Conservation (phyloP, 2,888 invertebrate species). For the Augochlorella aurata region DNA sequence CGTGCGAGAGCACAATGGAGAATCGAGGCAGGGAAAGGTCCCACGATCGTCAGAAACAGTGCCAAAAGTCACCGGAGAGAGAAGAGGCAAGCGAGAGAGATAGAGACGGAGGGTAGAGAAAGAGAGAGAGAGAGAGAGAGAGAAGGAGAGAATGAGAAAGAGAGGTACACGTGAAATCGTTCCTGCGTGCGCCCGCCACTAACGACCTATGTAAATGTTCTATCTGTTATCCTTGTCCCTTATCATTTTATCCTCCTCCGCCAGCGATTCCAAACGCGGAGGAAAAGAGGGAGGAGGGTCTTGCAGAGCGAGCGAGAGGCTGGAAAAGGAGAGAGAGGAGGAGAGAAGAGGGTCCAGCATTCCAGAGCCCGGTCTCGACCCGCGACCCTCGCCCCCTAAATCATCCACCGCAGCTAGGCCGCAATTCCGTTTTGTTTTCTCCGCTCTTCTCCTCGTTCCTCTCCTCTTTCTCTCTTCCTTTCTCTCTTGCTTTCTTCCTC, state of each 20-base stretch:
- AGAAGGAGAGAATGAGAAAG: not conserved
- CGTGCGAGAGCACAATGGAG: slow-evolving; percentile 34
- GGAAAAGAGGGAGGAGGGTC: slow-evolving; percentile 56
- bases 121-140: not conserved
- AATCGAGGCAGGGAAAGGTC: slow-evolving; percentile 35
- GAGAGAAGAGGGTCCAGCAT: slow-evolving; percentile 71
- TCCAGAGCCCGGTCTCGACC: slow-evolving; percentile 81
- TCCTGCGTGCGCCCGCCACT: slow-evolving; percentile 72
- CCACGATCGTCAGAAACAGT: slow-evolving; percentile 51
- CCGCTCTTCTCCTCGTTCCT: slow-evolving; percentile 66
- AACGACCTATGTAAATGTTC: slow-evolving; percentile 80
- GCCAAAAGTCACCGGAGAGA: slow-evolving; percentile 41
- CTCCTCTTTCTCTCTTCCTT: slow-evolving; percentile 53
- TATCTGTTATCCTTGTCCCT: slow-evolving; percentile 79
- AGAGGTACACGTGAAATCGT: slow-evolving; percentile 36
- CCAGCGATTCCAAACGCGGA: slow-evolving; percentile 57
- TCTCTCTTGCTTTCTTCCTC: slow-evolving; percentile 55
- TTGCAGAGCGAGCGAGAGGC: slow-evolving; percentile 17
- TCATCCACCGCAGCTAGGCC: slow-evolving; percentile 81
- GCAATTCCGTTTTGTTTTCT: slow-evolving; percentile 81
- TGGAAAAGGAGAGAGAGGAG: slow-evolving; percentile 23
- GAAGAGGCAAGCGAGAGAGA: not conserved
- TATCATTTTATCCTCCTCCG: slow-evolving; percentile 77
- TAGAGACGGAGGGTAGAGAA: not conserved
- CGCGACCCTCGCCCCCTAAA: slow-evolving; percentile 82